Base-by-base conservation (phyloP, 2,797 vertebrate genomes). In the Oreochromis grahami region DNA sequence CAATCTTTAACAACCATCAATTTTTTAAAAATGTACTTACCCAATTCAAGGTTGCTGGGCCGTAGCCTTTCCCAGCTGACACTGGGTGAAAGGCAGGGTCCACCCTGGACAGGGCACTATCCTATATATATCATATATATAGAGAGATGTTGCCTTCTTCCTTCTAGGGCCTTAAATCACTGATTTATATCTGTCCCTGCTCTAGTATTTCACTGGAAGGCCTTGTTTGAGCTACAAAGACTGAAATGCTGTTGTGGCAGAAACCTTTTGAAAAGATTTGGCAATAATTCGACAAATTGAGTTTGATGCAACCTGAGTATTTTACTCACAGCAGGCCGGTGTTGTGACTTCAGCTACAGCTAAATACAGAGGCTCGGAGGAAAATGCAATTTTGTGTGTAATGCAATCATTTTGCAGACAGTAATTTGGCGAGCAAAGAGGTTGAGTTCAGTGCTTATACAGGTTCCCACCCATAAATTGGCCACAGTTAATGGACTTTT, bases 401-500 rank as follows among this genome's bases (percentile, higher is more conserved):
- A 78, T 58, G 77, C 70, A 81, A 51, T 78, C 58, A 76, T 90
- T 87, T 88, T 82, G n/a, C 58, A 83, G 53, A 79, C 38, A 79
- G 50, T 77, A 83, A 86, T 88, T 86, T 86, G 58, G 26, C 6
- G 34, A 43, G 51, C 32, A 55, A 29, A 79, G n/a, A 21, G 53
- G n/a, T 78, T 55, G 68, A 88, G 51, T 84, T 84, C 63, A 80
- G 21, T 79, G 80, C 51, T 80, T 68, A 7, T 72, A 53, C 77
- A 87, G 63, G 83, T 77, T 85, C 84, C 58, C 56, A 17, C 51
- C 79, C 65, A 81, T 52, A 88, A 92, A 83, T 85, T 88, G 79
- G 34, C 56, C 82, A 77, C 76, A 76, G 76, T 85, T 82, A 81
- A 74, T 86, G 81, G 83, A 15, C 79, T 87, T 80, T 76, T 89